Conservation (phyloP, 2,888 invertebrate species). For the Idaea straminata region DNA sequence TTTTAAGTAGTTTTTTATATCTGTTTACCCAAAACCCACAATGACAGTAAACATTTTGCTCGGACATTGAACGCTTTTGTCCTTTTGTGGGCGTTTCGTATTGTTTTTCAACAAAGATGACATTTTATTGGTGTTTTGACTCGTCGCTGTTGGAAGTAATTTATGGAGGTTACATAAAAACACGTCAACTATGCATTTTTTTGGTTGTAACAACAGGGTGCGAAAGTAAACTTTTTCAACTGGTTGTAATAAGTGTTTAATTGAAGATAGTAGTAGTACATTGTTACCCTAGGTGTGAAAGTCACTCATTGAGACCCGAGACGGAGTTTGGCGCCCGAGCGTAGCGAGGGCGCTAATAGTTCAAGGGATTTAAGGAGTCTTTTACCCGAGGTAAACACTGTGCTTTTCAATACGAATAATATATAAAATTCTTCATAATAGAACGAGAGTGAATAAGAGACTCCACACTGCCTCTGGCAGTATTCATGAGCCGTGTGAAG, state of each 20-base stretch:
- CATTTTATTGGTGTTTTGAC: slow-evolving; percentile 18
- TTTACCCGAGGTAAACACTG: too few species aligned
- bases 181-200: not conserved
- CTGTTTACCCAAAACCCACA: not conserved
- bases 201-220: not conserved
- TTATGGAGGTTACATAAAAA: not conserved
- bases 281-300: too few species aligned
- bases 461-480: too few species aligned
- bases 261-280: too few species aligned
- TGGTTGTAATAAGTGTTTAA: not conserved
- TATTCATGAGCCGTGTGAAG: too few species aligned
- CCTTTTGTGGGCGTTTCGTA: slow-evolving; percentile 25
- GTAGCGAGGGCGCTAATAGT: too few species aligned
- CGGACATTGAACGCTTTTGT: slow-evolving; percentile 32
- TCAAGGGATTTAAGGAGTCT: too few species aligned
- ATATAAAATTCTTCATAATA: too few species aligned
- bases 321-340: too few species aligned
- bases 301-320: too few species aligned
- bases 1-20: not conserved
- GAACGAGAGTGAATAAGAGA: too few species aligned
- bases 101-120: slow-evolving; percentile 14
- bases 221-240: not conserved
- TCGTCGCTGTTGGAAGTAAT: not conserved
- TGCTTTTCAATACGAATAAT: too few species aligned
- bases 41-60: slow-evolving; percentile 22